Evolutionary conservation across 2,113 vertebrate genomes (phyloP).

Genomic region (Otolemur garnettii): DNA sequence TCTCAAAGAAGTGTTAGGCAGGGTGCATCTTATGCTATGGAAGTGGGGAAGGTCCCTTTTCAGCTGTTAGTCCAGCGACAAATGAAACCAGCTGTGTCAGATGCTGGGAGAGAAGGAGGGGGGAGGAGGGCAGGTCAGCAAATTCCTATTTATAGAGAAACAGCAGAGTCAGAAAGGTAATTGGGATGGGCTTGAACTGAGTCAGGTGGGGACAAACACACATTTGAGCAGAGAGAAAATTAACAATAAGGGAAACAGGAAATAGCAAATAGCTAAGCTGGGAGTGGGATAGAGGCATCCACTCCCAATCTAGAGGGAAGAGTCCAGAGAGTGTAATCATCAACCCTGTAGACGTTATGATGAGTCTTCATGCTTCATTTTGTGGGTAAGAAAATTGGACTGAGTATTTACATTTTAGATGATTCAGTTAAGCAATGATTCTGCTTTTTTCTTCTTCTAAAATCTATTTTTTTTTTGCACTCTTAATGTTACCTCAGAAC

Average conservation of each 20-base stretch:
- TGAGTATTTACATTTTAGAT: conserved; percentile 59
- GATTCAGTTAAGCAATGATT: conserved; percentile 10
- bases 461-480: neutral
- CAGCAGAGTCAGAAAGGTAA: neutral
- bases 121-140: neutral
- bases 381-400: conserved; percentile 52
- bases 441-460: neutral
- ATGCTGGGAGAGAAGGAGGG: neutral
- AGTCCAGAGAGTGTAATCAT: neutral
- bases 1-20: neutral
- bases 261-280: neutral
- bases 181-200: neutral
- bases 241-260: neutral
- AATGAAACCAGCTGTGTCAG: neutral
- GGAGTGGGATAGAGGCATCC: neutral
- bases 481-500: conserved; percentile 67
- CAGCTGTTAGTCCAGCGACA: neutral
- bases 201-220: neutral
- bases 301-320: neutral
- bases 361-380: neutral
- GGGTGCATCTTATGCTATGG: neutral
- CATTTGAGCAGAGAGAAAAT: neutral
- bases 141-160: neutral
- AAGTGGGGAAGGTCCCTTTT: neutral
- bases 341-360: neutral